Percentiles rank a stretch among this genome's conserved stretches.
Conservation (phyloP, 2,797 vertebrate genomes). For the Myotis myotis region DNA sequence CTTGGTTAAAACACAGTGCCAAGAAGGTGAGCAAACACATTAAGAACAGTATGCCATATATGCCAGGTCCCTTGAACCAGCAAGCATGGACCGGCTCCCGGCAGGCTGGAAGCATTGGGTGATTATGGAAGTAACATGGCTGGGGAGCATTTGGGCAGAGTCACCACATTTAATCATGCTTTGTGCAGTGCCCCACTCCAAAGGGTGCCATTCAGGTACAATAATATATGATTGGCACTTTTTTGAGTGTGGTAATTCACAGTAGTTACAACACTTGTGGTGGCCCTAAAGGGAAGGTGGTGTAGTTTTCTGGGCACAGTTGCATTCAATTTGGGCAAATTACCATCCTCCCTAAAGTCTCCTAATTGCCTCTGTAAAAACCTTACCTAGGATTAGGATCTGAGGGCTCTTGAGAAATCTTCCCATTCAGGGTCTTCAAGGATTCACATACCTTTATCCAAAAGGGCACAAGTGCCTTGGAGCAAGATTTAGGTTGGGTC, state of each 20-base stretch:
- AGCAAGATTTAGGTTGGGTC: background rate
- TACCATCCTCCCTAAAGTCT: background rate
- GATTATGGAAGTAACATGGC: background rate
- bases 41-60: no score
- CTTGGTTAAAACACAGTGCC: no score
- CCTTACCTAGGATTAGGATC: background rate
- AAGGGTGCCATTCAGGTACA: background rate
- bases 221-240: constrained; percentile 50
- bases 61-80: no score
- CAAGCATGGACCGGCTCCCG: no score
- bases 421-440: background rate
- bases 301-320: background rate
- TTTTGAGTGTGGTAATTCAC: constrained; percentile 49
- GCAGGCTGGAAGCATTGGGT: background rate
- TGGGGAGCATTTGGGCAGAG: background rate
- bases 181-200: constrained; percentile 49
- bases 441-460: background rate
- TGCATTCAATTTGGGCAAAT: background rate
- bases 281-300: no score
- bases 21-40: no score
- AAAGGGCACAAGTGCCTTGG: background rate
- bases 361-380: background rate
- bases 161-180: background rate
- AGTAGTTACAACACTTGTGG: background rate
- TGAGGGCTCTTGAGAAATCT: background rate